Evolutionary conservation across 2,888 invertebrate species (phyloP), one percentile per base, ranked within the genome.

Genomic region (Cheilosia vulpina): DNA sequence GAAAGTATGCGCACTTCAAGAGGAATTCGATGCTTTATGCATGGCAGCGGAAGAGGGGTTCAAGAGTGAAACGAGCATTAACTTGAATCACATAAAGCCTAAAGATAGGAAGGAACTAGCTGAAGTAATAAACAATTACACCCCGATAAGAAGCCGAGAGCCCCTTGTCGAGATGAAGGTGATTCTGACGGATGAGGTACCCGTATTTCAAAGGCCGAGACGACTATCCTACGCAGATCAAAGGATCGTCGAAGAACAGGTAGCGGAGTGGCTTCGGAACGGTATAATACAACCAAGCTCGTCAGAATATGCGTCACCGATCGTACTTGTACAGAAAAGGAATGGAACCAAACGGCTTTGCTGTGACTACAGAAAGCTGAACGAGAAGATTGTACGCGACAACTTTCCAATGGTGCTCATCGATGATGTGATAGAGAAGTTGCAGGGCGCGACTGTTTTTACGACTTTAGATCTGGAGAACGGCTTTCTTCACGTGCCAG

Each of bases 401-500:
- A n/a, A n/a, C n/a, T n/a, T n/a, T n/a, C n/a, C n/a, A 24, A 24
- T 4, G 71, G 90, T 38, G 11, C 50, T 53, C 38, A 72, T 72
- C 63, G 90, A 91, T 88, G 24, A 60, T 50, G 45, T 76, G 88
- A 4, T 55, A 1, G 55, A 87, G 88, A 41, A 41, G 2, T 11
- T 41, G 41, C 88, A 19, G 58, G 45, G 47, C 75, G 88, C 3
- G 17, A 15, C 17, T 87, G 88, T 43, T 88, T 88, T 2, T 89
- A n/a, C n/a, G 1, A 78, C 88, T 6, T 85, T 87, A 2, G 43
- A 60, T 24, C 3, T 24, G 24, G 24, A 24, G 24, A 24, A 24
- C 4, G 24, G 24, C 2, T 4, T 24, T 2, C 24, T 24, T 4
- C 82, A 88, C 34, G 83, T 88, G 6, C 81, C 77, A 1, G 76